Conservation (phyloP, 1,140 invertebrate genomes). For the Coboldia fuscipes region DNA sequence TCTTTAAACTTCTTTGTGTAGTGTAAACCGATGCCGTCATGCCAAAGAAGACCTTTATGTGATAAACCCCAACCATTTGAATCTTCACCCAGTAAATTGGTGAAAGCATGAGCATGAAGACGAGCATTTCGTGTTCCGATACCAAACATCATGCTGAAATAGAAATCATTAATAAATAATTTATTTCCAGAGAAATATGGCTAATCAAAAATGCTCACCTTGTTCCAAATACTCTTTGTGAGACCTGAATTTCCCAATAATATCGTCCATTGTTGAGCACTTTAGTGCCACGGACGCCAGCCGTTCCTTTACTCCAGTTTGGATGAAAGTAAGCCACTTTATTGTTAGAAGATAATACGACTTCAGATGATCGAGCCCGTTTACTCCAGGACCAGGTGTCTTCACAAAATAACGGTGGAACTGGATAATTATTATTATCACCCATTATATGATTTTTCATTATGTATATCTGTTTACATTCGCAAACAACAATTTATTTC, state of each 20-base stretch:
- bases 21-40: slow-evolving; percentile 31
- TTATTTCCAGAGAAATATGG: not conserved
- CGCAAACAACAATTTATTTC: too few relatives aligned
- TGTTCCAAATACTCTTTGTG: slow-evolving; percentile 46
- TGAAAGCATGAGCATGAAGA: slow-evolving; percentile 40
- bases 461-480: too few relatives aligned
- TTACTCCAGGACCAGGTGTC: slow-evolving; percentile 46
- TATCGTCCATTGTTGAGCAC: slow-evolving; percentile 37
- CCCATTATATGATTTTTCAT: too few relatives aligned
- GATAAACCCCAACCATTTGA: slow-evolving; percentile 47
- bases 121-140: slow-evolving; percentile 38
- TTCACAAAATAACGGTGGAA: too few relatives aligned
- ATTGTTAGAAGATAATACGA: slow-evolving; percentile 27
- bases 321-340: slow-evolving; percentile 43
- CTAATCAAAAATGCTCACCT: slow-evolving; percentile 1
- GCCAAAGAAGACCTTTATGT: slow-evolving; percentile 51
- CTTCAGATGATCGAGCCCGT: slow-evolving; percentile 37
- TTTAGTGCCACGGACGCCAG: slow-evolving; percentile 38
- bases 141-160: slow-evolving; percentile 51
- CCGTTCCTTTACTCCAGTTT: slow-evolving; percentile 54
- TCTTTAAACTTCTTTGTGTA: slow-evolving; percentile 49
- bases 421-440: too few relatives aligned
- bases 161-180: not conserved
- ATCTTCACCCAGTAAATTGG: slow-evolving; percentile 48
- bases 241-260: slow-evolving; percentile 47